A percentile compares a stretch with the other conserved stretches of the same genome.
phyloP scores from a whole-genome alignment of 2,797 vertebrate genomes.

The Sebastes oblongus region DNA sequence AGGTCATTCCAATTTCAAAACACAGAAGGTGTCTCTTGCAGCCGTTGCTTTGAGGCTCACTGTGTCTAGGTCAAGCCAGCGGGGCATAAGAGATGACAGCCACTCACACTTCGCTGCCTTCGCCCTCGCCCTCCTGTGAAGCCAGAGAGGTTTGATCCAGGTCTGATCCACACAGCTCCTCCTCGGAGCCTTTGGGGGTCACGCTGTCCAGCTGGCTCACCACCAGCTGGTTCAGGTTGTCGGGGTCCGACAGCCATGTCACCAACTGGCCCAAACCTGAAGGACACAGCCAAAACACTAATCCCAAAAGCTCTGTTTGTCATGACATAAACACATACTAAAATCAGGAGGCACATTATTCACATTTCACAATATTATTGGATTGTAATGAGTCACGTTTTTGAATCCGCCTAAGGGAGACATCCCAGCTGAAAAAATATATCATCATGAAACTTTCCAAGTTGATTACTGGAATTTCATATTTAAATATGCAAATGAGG shows the following conservation, averaged over 20 bases:
- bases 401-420: neutral
- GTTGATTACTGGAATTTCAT: too few relatives aligned
- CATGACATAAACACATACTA: neutral
- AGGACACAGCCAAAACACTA: constrained; percentile 5
- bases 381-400: neutral
- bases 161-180: constrained; percentile 64
- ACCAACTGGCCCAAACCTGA: constrained; percentile 78
- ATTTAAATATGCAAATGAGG: too few relatives aligned
- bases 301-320: neutral
- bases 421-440: too few relatives aligned
- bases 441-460: too few relatives aligned
- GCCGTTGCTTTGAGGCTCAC: constrained; percentile 21
- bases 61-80: constrained; percentile 3
- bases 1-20: constrained; percentile 28
- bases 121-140: constrained; percentile 46
- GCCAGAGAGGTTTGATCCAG: constrained; percentile 50
- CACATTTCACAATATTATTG: neutral
- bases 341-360: neutral
- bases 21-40: constrained; percentile 15
- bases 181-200: constrained; percentile 53
- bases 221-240: constrained; percentile 84
- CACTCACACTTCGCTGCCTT: constrained; percentile 68
- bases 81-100: constrained; percentile 36
- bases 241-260: constrained; percentile 79
- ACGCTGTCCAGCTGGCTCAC: constrained; percentile 76